Conservation (phyloP, 2,888 invertebrate genomes). For the Papilio gigon region DNA sequence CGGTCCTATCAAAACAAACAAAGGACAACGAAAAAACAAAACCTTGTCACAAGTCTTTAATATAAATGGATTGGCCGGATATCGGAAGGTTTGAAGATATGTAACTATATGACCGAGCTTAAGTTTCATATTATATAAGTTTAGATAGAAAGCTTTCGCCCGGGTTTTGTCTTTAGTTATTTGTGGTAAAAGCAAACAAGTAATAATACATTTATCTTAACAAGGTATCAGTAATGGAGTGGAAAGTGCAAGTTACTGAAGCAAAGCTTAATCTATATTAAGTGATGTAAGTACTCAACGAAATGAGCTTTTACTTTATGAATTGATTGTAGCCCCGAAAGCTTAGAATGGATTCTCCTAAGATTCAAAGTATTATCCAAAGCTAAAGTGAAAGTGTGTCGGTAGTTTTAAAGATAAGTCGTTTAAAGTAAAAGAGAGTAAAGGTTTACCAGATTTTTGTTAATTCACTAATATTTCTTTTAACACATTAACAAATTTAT, state of each 20-base stretch:
- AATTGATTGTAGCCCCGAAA: neutral
- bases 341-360: neutral
- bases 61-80: neutral
- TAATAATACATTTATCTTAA: constrained; percentile 6
- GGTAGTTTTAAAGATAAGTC: no score
- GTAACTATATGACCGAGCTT: neutral
- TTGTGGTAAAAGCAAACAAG: neutral
- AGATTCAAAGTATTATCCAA: no score
- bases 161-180: neutral
- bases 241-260: constrained; percentile 4
- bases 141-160: no score
- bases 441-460: no score
- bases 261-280: neutral
- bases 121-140: neutral
- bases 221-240: constrained; percentile 23
- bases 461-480: no score
- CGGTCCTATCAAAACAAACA: neutral
- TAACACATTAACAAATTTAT: no score
- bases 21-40: neutral
- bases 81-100: neutral
- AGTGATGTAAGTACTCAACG: neutral
- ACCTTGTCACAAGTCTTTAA: neutral
- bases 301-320: constrained; percentile 3
- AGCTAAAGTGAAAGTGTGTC: no score
- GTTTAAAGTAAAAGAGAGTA: no score